Evolutionary conservation across 2,113 vertebrate species (phyloP).

Genomic region (Lophius piscatorius): DNA sequence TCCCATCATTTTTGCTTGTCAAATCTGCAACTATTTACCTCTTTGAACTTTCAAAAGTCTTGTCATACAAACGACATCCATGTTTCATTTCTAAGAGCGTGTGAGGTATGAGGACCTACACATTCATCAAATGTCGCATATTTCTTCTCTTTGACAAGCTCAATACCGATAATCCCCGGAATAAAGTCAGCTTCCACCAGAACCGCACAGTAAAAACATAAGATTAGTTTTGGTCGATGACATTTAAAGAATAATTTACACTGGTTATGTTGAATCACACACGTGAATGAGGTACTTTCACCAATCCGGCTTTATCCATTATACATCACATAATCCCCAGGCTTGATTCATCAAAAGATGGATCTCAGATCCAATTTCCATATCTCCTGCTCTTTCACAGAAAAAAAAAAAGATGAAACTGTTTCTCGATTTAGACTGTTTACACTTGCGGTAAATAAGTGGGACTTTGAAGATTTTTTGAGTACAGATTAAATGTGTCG

Average conservation of each 20-base stretch:
- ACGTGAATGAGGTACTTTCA: constrained; percentile 25
- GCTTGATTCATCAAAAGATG: constrained; percentile 51
- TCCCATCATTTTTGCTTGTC: too few relatives aligned
- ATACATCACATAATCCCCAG: constrained; percentile 38
- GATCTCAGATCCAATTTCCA: constrained; percentile 33
- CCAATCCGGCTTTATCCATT: constrained; percentile 17
- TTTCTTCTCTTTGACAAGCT: background rate
- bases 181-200: constrained; percentile 2
- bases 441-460: constrained; percentile 18
- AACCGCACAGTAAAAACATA: constrained; percentile 1
- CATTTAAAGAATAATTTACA: background rate
- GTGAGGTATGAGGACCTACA: too few relatives aligned
- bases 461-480: constrained; percentile 9
- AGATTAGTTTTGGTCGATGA: background rate
- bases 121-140: constrained; percentile 3
- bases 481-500: constrained; percentile 16
- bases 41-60: too few relatives aligned
- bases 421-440: background rate
- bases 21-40: too few relatives aligned
- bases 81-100: too few relatives aligned
- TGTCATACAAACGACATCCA: too few relatives aligned
- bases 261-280: background rate
- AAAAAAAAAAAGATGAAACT: constrained; percentile 32
- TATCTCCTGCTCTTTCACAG: constrained; percentile 45
- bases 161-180: constrained; percentile 1